phyloP scores from a whole-genome alignment of 2,797 vertebrate species.

The Eulemur albifrons region DNA sequence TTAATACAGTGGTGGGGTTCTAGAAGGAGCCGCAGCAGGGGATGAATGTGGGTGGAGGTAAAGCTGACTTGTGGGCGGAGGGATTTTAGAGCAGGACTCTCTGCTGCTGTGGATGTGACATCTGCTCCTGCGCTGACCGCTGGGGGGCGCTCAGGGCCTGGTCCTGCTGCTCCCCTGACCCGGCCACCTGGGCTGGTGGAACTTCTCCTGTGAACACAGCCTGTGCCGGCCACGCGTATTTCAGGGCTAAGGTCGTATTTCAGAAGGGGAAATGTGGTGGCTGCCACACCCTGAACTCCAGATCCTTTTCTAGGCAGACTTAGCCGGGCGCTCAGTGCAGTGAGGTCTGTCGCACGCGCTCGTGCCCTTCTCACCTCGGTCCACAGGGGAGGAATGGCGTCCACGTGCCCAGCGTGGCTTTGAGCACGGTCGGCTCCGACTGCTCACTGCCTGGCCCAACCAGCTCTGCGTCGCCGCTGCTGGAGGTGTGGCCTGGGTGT shows the following conservation, averaged over 20 bases:
- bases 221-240: not conserved
- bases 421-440: not conserved
- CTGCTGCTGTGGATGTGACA: not conserved
- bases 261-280: not conserved
- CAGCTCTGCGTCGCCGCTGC: not conserved
- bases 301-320: not conserved
- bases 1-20: not conserved
- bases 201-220: not conserved
- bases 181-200: too few relatives aligned
- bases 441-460: not conserved
- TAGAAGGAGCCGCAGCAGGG: not conserved
- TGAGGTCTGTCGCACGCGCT: accelerated
- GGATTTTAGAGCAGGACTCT: not conserved
- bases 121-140: not conserved
- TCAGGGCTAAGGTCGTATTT: not conserved
- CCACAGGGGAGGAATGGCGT: not conserved
- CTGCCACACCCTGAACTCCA: not conserved
- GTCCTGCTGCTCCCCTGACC: not conserved
- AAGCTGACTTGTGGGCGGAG: too few relatives aligned
- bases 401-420: not conserved
- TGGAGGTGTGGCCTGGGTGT: not conserved
- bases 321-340: not conserved
- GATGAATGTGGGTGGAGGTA: too few relatives aligned
- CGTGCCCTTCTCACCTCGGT: too few relatives aligned
- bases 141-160: not conserved